Evolutionary conservation across 1,140 invertebrate species (phyloP).

Genomic region (Doryteuthis pealeii): DNA sequence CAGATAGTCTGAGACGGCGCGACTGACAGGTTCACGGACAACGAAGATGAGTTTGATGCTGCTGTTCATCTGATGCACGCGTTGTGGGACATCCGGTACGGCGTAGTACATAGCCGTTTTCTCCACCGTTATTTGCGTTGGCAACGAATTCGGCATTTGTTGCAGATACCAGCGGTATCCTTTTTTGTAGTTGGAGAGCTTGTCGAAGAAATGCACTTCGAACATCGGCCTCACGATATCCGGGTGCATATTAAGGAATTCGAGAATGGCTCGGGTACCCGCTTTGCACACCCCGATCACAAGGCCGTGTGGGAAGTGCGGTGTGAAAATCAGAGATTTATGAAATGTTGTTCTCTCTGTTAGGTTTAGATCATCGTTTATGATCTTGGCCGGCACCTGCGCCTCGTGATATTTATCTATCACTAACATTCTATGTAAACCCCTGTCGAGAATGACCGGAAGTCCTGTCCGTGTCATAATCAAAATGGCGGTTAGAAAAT

Average conservation of each 20-base stretch:
- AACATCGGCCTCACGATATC: conserved; percentile 33
- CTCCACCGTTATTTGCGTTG: conserved; percentile 55
- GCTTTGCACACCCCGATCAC: conserved; percentile 58
- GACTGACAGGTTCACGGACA: conserved; percentile 83
- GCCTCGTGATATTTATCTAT: too few relatives aligned
- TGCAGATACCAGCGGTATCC: conserved; percentile 57
- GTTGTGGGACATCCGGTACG: conserved; percentile 70
- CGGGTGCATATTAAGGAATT: conserved; percentile 53
- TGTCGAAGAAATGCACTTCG: conserved; percentile 56
- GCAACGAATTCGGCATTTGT: conserved; percentile 27
- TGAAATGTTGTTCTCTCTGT: too few relatives aligned
- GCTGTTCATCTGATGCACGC: conserved; percentile 82
- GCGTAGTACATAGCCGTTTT: conserved; percentile 61
- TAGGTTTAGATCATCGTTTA: too few relatives aligned
- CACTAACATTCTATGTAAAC: too few relatives aligned
- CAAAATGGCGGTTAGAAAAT: too few relatives aligned
- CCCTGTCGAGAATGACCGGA: too few relatives aligned
- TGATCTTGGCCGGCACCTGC: too few relatives aligned
- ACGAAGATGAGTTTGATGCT: conserved; percentile 82
- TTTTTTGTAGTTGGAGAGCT: conserved; percentile 42
- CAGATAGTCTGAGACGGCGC: conserved; percentile 88
- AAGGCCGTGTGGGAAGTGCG: conserved; percentile 25
- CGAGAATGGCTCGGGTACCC: conserved; percentile 55
- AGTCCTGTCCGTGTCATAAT: too few relatives aligned
- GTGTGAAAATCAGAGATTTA: not conserved